Percentiles rank a stretch among this genome's conserved stretches.
phyloP scores from a whole-genome alignment of 2,888 invertebrate genomes.

The Nematopogon swammerdamellus region DNA sequence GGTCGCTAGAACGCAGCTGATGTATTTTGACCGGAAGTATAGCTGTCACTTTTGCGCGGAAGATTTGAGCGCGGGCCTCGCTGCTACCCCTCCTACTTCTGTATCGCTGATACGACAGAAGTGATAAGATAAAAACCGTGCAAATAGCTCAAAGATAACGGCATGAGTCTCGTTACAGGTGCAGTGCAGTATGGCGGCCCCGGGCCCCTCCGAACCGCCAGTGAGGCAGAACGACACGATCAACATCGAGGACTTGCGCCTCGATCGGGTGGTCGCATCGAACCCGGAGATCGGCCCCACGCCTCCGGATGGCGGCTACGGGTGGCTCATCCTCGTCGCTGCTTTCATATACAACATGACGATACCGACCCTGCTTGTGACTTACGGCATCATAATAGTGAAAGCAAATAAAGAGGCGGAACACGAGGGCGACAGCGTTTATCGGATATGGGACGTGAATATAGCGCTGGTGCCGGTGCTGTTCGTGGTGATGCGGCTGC shows the following conservation, averaged over 20 bases:
- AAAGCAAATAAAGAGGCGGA: slow-evolving; percentile 47
- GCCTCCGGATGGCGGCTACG: slow-evolving; percentile 64
- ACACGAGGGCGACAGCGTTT: slow-evolving; percentile 30
- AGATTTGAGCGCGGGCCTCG: too few species aligned
- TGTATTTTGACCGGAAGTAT: too few species aligned
- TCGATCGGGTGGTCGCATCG: slow-evolving; percentile 61
- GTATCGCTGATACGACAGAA: not conserved
- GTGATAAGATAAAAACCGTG: slow-evolving; percentile 4
- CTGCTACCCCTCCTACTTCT: too few species aligned
- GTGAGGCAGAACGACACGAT: not conserved
- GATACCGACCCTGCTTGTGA: slow-evolving; percentile 51
- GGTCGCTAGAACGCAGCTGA: too few species aligned
- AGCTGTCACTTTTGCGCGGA: too few species aligned
- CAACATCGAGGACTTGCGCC: slow-evolving; percentile 31
- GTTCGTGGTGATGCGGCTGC: slow-evolving; percentile 52
- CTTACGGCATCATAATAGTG: slow-evolving; percentile 54
- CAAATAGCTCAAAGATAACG: not conserved
- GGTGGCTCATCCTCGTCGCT: slow-evolving; percentile 61
- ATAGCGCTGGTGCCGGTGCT: slow-evolving; percentile 60
- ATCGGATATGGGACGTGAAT: slow-evolving; percentile 55
- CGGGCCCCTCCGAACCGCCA: not conserved
- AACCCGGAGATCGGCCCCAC: slow-evolving; percentile 65
- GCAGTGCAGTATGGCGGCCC: slow-evolving; percentile 23
- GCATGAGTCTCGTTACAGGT: not conserved
- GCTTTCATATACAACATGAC: slow-evolving; percentile 59